phyloP scores from a whole-genome alignment of 2,888 invertebrate species.

The Andrena camellia region DNA sequence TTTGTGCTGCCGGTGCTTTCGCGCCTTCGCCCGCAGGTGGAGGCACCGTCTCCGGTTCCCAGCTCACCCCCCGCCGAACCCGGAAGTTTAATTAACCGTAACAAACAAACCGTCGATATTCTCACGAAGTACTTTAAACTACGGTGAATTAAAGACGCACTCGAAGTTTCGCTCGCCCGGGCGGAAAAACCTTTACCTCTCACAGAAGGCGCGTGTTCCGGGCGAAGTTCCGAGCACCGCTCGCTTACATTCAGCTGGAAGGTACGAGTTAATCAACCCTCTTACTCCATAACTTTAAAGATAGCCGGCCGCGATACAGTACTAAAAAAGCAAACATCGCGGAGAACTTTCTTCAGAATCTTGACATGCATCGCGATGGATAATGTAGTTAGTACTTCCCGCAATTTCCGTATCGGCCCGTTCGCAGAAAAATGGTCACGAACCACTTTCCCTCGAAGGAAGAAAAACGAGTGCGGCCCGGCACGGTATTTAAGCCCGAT shows the following conservation, averaged over 20 bases:
- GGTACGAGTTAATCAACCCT: constrained; percentile 4
- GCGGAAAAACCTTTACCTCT: background rate
- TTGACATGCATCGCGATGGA: background rate
- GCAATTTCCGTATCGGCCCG: too few relatives aligned
- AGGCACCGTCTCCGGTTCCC: constrained; percentile 5
- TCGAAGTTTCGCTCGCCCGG: background rate
- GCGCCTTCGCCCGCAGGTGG: constrained; percentile 8
- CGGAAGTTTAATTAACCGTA: constrained; percentile 5
- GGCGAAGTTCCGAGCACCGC: too few relatives aligned
- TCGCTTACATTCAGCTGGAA: background rate
- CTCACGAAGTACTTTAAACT: constrained; percentile 10
- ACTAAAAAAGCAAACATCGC: background rate
- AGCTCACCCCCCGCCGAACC: background rate
- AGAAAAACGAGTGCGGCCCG: background rate
- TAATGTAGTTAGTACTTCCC: too few relatives aligned
- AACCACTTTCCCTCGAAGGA: background rate
- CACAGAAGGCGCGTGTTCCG: background rate
- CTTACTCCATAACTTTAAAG: background rate
- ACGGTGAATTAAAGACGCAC: constrained; percentile 9
- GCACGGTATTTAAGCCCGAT: background rate
- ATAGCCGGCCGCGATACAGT: background rate
- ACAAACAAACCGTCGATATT: constrained; percentile 10
- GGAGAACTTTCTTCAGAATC: background rate
- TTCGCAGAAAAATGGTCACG: constrained; percentile 1
- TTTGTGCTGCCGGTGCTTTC: constrained; percentile 3